Conservation (phyloP, 2,797 vertebrate genomes). For the Paguma larvata region DNA sequence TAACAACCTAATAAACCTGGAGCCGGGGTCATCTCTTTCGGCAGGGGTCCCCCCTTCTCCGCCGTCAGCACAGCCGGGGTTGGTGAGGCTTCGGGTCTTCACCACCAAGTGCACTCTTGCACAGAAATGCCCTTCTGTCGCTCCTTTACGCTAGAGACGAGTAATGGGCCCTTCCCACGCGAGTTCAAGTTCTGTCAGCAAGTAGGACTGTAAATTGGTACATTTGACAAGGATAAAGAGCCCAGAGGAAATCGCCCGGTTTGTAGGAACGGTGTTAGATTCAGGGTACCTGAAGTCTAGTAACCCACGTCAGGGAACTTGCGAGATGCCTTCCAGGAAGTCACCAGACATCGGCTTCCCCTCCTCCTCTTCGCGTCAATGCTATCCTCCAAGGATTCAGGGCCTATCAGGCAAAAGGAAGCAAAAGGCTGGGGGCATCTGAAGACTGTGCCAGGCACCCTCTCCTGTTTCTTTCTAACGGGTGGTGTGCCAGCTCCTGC, state of each 20-base stretch:
- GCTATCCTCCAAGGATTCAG: neutral
- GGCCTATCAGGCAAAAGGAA: neutral
- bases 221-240: neutral
- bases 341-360: neutral
- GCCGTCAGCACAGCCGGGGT: rapidly evolving
- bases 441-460: neutral
- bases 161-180: neutral
- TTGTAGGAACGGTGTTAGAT: neutral
- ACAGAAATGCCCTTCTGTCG: neutral
- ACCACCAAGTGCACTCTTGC: neutral
- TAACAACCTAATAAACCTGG: neutral
- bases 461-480: neutral
- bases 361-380: neutral
- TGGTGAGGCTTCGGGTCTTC: neutral
- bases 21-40: rapidly evolving
- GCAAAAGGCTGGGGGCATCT: neutral
- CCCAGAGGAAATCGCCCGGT: neutral
- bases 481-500: too few species aligned
- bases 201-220: neutral
- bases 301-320: neutral
- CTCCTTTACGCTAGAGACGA: neutral
- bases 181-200: neutral
- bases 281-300: neutral
- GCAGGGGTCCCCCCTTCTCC: neutral
- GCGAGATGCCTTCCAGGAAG: neutral